These are phyloP conservation scores for Aricia artaxerxes DNA, from an alignment of 2,888 invertebrate genomes.

Conservation along the genomic window DNA sequence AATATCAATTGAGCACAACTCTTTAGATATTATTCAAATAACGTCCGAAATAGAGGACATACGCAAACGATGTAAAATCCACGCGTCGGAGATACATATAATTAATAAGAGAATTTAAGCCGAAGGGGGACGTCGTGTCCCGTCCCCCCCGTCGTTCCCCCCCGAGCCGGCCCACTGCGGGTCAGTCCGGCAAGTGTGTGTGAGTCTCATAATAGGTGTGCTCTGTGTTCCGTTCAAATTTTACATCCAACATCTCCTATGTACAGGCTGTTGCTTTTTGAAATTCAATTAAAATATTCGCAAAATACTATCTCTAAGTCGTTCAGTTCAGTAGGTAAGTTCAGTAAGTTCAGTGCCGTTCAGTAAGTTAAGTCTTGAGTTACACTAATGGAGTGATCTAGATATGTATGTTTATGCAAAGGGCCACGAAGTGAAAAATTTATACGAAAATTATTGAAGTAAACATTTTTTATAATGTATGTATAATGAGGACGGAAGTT, in stretches of 20 bases:
- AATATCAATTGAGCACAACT: slow-evolving; percentile 12
- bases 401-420: too few species aligned
- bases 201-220: slow-evolving; percentile 59
- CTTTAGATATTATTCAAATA: slow-evolving; percentile 32
- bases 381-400: too few species aligned
- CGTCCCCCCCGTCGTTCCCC: slow-evolving; percentile 52
- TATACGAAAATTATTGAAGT: too few species aligned
- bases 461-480: too few species aligned
- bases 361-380: background rate
- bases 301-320: too few species aligned
- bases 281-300: slow-evolving; percentile 11
- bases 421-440: too few species aligned
- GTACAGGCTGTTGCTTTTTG: slow-evolving; percentile 54
- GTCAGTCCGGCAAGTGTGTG: slow-evolving; percentile 70
- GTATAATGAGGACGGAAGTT: too few species aligned
- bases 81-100: slow-evolving; percentile 72
- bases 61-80: slow-evolving; percentile 34
- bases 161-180: slow-evolving; percentile 59
- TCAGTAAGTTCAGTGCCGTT: too few species aligned
- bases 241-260: slow-evolving; percentile 73
- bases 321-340: too few species aligned
- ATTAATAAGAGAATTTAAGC: slow-evolving; percentile 78
- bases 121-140: slow-evolving; percentile 66
- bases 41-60: slow-evolving; percentile 20
- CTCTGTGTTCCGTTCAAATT: slow-evolving; percentile 74